Conservation (phyloP, 2,797 vertebrate species). For the Amniataba percoides region DNA sequence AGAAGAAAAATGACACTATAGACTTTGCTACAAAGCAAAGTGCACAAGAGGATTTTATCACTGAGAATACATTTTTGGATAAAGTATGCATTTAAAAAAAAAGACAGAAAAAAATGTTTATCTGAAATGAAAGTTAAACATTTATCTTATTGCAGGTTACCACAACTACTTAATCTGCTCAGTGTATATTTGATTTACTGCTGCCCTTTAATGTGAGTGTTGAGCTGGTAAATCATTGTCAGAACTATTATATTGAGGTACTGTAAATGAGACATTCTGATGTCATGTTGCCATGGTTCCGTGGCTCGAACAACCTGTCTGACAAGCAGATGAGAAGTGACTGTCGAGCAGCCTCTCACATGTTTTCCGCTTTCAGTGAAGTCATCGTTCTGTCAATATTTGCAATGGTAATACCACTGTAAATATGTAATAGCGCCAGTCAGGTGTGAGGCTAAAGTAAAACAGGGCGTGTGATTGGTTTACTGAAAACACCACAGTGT, state of each 20-base stretch:
- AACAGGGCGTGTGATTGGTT: conserved; percentile 56
- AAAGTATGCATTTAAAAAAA: not conserved
- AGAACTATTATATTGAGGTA: conserved; percentile 17
- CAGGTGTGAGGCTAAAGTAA: conserved; percentile 48
- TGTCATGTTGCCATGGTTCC: conserved; percentile 64
- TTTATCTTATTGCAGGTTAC: not conserved
- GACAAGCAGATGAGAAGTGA: conserved; percentile 71
- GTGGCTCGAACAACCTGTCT: conserved; percentile 76
- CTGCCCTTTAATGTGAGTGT: not conserved
- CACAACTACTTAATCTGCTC: too few species aligned
- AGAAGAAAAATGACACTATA: conserved; percentile 51
- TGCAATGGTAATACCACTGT: conserved; percentile 79
- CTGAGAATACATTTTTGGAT: not conserved
- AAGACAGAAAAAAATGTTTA: not conserved
- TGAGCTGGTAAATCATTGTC: conserved; percentile 49
- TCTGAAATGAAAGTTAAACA: not conserved
- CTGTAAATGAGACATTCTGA: conserved; percentile 54
- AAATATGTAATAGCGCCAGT: conserved; percentile 68
- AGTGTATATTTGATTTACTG: not conserved
- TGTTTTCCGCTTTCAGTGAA: conserved; percentile 83
- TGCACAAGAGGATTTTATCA: conserved; percentile 36
- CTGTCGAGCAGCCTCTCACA: conserved; percentile 68
- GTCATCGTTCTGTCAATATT: conserved; percentile 85
- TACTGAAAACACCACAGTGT: conserved; percentile 74
- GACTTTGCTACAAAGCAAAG: conserved; percentile 28